Base-by-base conservation (phyloP, 1,140 invertebrate species). In the Halictus rubicundus region DNA sequence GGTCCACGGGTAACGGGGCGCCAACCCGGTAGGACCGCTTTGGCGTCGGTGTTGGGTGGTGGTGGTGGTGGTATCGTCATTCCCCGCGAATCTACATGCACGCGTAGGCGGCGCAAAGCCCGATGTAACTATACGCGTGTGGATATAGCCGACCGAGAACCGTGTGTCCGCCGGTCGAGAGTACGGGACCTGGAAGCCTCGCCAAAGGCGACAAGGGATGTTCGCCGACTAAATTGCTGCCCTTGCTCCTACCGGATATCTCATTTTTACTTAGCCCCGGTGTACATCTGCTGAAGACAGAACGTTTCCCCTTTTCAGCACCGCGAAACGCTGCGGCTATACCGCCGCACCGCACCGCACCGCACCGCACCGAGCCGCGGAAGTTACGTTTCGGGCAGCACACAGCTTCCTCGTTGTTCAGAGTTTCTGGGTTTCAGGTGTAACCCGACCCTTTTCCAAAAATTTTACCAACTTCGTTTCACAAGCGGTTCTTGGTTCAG, bases 121-220 rank as follows among this genome's bases (percentile, higher is more conserved):
- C 82, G 49, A 68, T 86, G 84, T 87, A 87, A 86, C 77, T 82
- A 65, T 80, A 84, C 85, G 79, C 84, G 71, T 83, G 81, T 88
- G 78, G 84, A 88, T 86, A 87, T 84, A 87, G 54, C 46, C 68
- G 72, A 86, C 63, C 79, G 64, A 86, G 85, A 72, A 83, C 39
- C 46, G 54, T 85, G 76, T 79, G 80, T 85, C 57, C 75, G 71
- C 42, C 57, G 54, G 63, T 54, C 49, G 23, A 71, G 79, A 32
- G 72, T 72, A 63, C 12, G 63, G 39, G 42, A 21, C 42, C 61
- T 60, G 76, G 80, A 76, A 80, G 73, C 76, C 73, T 80, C 42
- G 85, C 85, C 84, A 86, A 86, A 86, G 85, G 81, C 76, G 85
- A 86, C 85, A 86, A 83, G 85, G 80, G 85, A 86, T 77, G 84